phyloP scores from a whole-genome alignment of 2,888 invertebrate genomes.

The Pyrgus malvae region DNA sequence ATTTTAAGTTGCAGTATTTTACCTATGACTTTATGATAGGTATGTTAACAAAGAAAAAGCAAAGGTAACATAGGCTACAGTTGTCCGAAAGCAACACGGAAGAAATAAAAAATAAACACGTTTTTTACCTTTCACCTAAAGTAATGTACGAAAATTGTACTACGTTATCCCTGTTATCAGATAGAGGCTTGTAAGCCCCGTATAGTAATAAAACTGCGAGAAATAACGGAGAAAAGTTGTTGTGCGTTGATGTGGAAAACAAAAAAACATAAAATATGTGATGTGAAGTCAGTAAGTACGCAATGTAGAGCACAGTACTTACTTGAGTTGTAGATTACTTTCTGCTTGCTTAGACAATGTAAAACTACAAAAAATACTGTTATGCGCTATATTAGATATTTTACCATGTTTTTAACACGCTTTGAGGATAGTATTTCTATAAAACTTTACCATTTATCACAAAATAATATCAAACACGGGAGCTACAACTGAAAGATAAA shows the following conservation, averaged over 20 bases:
- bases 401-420: background rate
- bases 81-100: background rate
- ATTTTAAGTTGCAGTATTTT: too few relatives aligned
- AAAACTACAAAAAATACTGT: too few relatives aligned
- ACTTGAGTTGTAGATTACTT: constrained; percentile 1
- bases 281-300: background rate
- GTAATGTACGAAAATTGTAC: too few relatives aligned
- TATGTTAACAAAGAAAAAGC: too few relatives aligned
- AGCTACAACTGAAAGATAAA: too few relatives aligned
- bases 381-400: background rate
- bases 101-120: constrained; percentile 11
- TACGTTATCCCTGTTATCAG: background rate
- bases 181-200: background rate
- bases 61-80: background rate
- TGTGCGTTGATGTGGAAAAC: constrained; percentile 19
- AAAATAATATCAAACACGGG: too few relatives aligned
- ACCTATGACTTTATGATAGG: too few relatives aligned
- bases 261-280: constrained; percentile 3
- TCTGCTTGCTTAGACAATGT: background rate
- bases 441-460: too few relatives aligned
- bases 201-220: background rate
- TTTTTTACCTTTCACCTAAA: constrained; percentile 22
- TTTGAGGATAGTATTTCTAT: background rate
- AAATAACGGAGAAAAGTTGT: constrained; percentile 2
- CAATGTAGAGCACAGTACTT: constrained; percentile 12